A percentile compares a stretch with the other conserved stretches of the same genome.
Conservation (phyloP, 2,797 vertebrate species). For the Alauda arvensis region DNA sequence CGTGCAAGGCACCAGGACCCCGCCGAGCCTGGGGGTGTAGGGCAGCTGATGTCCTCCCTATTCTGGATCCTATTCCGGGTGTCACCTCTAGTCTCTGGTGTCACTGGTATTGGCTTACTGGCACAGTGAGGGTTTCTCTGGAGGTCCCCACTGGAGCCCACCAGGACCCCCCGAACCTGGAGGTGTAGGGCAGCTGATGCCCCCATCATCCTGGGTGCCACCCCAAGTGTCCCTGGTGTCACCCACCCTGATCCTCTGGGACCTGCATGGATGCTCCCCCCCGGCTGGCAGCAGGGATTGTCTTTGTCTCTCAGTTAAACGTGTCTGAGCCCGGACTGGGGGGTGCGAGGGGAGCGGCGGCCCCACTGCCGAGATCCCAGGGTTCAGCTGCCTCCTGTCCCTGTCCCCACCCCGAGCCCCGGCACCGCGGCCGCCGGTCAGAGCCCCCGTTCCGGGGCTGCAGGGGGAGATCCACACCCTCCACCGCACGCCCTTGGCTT, state of each 20-base stretch:
- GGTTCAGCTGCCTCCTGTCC: not conserved
- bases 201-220: not conserved
- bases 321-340: rapidly evolving
- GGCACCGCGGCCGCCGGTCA: rapidly evolving
- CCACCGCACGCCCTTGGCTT: not conserved
- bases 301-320: not conserved
- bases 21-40: rapidly evolving
- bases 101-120: not conserved
- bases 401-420: not conserved
- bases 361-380: rapidly evolving
- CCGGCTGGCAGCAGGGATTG: rapidly evolving
- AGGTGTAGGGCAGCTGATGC: not conserved
- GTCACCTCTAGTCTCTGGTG: rapidly evolving
- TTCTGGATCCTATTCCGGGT: not conserved
- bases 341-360: rapidly evolving
- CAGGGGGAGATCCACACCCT: rapidly evolving
- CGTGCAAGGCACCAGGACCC: rapidly evolving
- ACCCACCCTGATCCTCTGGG: not conserved
- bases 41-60: not conserved
- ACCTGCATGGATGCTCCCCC: not conserved
- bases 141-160: not conserved
- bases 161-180: not conserved
- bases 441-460: not conserved
- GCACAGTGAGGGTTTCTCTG: not conserved
- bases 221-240: not conserved